These are phyloP conservation scores for Spheniscus humboldti DNA, from an alignment of 2,797 vertebrate genomes.

Conservation along the genomic window DNA sequence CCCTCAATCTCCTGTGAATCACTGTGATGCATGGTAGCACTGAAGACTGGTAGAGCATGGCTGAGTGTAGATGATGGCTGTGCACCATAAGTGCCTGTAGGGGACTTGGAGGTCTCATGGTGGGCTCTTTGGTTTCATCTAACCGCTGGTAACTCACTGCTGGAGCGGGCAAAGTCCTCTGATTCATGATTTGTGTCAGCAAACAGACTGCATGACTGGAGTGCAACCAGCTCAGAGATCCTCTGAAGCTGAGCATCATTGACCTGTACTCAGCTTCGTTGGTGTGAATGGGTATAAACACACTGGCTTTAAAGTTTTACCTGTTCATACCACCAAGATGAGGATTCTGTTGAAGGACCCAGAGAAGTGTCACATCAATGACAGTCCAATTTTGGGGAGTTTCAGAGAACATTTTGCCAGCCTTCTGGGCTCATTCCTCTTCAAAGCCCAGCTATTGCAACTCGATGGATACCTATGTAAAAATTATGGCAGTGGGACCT, in stretches of 20 bases:
- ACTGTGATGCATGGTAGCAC: neutral
- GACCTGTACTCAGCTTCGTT: neutral
- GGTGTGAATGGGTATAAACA: neutral
- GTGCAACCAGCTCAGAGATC: neutral
- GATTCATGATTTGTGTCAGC: neutral
- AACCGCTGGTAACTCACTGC: neutral
- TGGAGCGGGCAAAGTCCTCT: neutral
- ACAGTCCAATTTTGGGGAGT: neutral
- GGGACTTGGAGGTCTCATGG: neutral
- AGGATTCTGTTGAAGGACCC: neutral
- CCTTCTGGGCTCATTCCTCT: neutral
- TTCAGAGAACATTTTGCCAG: neutral
- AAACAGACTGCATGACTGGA: neutral
- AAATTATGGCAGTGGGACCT: neutral
- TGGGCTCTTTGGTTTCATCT: neutral
- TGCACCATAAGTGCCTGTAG: neutral
- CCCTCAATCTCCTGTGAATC: neutral
- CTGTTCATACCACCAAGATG: neutral
- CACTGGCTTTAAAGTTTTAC: neutral
- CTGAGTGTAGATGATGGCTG: neutral
- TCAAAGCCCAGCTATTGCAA: neutral
- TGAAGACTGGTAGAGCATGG: neutral
- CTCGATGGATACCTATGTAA: fast-evolving
- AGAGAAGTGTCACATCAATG: neutral
- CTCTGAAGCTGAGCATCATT: neutral